Evolutionary conservation across 2,888 invertebrate genomes (phyloP), one percentile per base, ranked within the genome.

Genomic region (Leptopterna dolabrata): DNA sequence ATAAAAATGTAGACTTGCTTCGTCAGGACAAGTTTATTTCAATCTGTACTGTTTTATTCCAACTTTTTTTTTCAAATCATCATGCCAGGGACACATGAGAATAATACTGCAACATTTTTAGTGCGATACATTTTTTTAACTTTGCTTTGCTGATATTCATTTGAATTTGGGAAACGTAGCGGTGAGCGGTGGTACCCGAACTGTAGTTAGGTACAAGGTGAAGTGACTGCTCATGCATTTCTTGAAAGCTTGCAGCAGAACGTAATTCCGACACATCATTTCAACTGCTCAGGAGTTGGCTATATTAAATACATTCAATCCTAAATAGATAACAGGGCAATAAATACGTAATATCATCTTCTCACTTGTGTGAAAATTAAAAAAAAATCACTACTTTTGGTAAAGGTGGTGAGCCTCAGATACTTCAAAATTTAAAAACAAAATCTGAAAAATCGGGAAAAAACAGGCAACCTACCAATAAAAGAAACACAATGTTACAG

Each of bases 71-170:
- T 85, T 43, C 43, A 47, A 78, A 85, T 85, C 76, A 41, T 83
- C 83, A 85, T 85, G 85, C 30, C 85, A 73, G 85, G 76, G 85
- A 85, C 47, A 84, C 85, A 85, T 85, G 85, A 85, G 55, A 78
- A 78, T 47, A 84, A 76, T 85, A 73, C 76, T 85, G 73, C 27
- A 45, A 43, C 16, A 41, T 78, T 71, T 78, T 85, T 85, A 73
- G 85, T 85, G 76, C 76, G 73, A 71, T 73, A 76, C n/a, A 63
- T 24, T 55, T 55, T 9, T 14, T 16, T 9, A 63, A 63, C 24
- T 76, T n/a, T 41, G 30, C 73, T 76, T 70, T 76, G 73, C n/a
- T 19, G 29, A 24, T 63, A 24, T 24, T 2, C 14, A n/a, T 55
- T 63, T 9, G 63, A 51, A 36, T 36, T 36, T 36, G 36, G 36